Evolutionary conservation across 2,113 vertebrate species (phyloP), one percentile per base, ranked within the genome.

Genomic region (Brachyhypopomus occidentalis): DNA sequence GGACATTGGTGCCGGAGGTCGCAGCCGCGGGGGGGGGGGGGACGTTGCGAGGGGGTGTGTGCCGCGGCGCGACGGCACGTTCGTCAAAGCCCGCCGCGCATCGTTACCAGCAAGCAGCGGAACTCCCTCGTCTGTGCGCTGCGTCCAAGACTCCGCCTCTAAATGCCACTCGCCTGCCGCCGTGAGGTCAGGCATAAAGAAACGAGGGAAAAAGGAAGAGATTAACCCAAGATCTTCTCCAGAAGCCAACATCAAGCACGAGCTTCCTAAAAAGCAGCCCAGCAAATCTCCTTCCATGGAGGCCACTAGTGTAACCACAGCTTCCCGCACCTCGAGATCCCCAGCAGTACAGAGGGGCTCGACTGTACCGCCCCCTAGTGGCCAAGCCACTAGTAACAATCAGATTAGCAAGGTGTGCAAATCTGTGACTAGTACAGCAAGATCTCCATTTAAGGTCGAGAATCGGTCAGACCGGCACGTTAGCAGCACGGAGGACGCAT

Each of bases 21-120:
- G 5, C 71, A 81, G 27, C 74, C 69, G 12, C 83, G 75, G 88
- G 81, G 85, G 80, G 22, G 2, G 41, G 23, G 25, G 45, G 30
- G 20, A 1, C 66, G 20, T 3, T 30, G 30, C 30, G 30, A 3
- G 48, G 75, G 72, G 38, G 17, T 89, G 88, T 0, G 83, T 84
- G 5, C 86, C 90, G 6, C 41, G 84, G 12, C 88, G 91, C 4
- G 85, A 93, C 77, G 86, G 91, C 69, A 93, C 92, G 14, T 91
- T 91, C 80, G 86, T 92, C 75, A 88, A 90, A 81, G 83, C 82
- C 30, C 88, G 82, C 0, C 79, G 87, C 8, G 83, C 85, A 0
- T 82, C 88, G 7, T 80, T 88, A 67, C 87, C 88, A 22, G 77
- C 85, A 45, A 12, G 69, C 83, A 87, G 70, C 25, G 45, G 19